Evolutionary conservation across 2,113 vertebrate species (phyloP).

Genomic region (Pristiophorus japonicus): DNA sequence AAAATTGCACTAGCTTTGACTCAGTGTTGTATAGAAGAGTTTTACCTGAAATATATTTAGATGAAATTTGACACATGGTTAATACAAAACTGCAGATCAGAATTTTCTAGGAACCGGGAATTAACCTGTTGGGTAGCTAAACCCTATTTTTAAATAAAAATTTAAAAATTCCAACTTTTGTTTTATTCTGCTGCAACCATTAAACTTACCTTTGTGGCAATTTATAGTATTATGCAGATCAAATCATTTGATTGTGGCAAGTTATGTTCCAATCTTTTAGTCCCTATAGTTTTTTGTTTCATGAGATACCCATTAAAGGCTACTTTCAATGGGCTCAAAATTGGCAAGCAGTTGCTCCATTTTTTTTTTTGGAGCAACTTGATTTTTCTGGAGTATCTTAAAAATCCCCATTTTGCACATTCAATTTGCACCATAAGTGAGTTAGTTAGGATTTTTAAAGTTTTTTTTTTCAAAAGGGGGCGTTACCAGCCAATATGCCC

Average conservation of each 20-base stretch:
- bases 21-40: not conserved
- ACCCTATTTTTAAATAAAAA: not conserved
- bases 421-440: too few relatives aligned
- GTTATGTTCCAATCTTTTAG: not conserved
- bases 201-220: not conserved
- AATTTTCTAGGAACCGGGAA: not conserved
- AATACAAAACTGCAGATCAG: not conserved
- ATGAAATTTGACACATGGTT: not conserved
- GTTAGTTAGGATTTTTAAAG: too few relatives aligned
- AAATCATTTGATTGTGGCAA: not conserved
- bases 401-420: too few relatives aligned
- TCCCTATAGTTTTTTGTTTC: not conserved
- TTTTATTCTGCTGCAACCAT: not conserved
- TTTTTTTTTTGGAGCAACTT: too few relatives aligned
- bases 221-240: not conserved
- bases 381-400: too few relatives aligned
- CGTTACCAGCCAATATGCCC: too few relatives aligned
- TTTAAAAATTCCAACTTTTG: not conserved
- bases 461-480: too few relatives aligned
- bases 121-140: not conserved
- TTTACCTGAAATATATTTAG: not conserved
- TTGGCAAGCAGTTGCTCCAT: too few relatives aligned
- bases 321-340: too few relatives aligned
- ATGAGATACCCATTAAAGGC: not conserved
- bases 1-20: not conserved